A percentile compares a stretch with the other conserved stretches of the same genome.
phyloP scores from a whole-genome alignment of 2,113 vertebrate species.

The Pipra filicauda region DNA sequence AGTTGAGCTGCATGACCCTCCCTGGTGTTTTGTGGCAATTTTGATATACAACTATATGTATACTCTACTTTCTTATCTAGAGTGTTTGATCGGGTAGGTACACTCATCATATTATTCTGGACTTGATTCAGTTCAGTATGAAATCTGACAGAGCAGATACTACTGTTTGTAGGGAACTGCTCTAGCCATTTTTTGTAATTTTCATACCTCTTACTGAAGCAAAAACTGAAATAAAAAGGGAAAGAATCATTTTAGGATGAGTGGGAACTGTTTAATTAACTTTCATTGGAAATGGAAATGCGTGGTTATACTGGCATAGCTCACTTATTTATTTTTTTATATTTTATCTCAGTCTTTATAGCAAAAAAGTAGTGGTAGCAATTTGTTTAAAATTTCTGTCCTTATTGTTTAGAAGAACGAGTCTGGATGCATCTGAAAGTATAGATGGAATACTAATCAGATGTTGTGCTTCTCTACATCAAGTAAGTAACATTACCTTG shows the following conservation, averaged over 20 bases:
- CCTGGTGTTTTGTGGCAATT: background rate
- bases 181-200: background rate
- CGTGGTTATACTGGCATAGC: background rate
- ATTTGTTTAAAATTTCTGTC: background rate
- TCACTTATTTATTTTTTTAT: background rate
- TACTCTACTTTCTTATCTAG: background rate
- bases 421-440: background rate
- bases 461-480: background rate
- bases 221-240: background rate
- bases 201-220: background rate
- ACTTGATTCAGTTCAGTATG: background rate
- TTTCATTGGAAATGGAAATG: background rate
- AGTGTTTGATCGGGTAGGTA: background rate
- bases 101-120: background rate
- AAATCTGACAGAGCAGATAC: background rate
- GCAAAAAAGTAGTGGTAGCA: background rate
- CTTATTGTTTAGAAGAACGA: background rate
- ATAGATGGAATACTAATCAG: background rate
- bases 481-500: background rate
- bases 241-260: background rate
- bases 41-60: background rate
- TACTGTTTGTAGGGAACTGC: background rate
- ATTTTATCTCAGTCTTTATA: background rate
- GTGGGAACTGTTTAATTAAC: background rate
- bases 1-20: background rate